Base-by-base conservation (phyloP, 1,140 invertebrate genomes). In the Aethina tumida region DNA sequence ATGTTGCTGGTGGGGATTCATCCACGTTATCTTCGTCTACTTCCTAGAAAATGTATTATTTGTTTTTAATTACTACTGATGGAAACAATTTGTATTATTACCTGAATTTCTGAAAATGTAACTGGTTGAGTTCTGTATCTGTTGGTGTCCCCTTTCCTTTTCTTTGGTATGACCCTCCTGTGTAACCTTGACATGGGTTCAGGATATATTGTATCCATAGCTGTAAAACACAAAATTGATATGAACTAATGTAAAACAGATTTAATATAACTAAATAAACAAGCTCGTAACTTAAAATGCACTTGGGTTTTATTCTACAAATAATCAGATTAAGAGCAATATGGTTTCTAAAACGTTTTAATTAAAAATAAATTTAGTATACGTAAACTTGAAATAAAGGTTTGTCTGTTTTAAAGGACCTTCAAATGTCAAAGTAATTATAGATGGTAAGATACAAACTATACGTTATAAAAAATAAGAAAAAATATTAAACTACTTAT, bases 101-200 rank as follows among this genome's bases (percentile, higher is more conserved):
- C 80, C 64, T 80, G 74, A 44, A 82, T 83, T 65, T 83, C 80
- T 32, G 79, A 74, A 59, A 83, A 83, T 12, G 80, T 83, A 35
- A 82, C 75, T 0, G 79, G 80, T 53, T 77, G 75, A 5, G 80
- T 82, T 48, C 77, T 69, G 52, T 78, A 79, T 25, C 80, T 58
- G 4, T 44, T 46, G 17, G 65, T 64, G 28, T 62, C 56, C 12
- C 65, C 65, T 35, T 65, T 55, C 50, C 69, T 58, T 45, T 72
- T 70, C 52, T 71, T 72, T 25, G 69, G 67, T 9, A 73, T 71
- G 3, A 73, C 66, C 6, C 75, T 62, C 43, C 73, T 64, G 46
- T 71, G 68, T 21, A 81, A 62, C 33, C 73, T 64, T 12, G 76
- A 80, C 53, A 79, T 67, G 4, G 73, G 70, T 53, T 79, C 73